These are phyloP conservation scores for Andrena fulva DNA, from an alignment of 2,888 invertebrate genomes.

Conservation along the genomic window DNA sequence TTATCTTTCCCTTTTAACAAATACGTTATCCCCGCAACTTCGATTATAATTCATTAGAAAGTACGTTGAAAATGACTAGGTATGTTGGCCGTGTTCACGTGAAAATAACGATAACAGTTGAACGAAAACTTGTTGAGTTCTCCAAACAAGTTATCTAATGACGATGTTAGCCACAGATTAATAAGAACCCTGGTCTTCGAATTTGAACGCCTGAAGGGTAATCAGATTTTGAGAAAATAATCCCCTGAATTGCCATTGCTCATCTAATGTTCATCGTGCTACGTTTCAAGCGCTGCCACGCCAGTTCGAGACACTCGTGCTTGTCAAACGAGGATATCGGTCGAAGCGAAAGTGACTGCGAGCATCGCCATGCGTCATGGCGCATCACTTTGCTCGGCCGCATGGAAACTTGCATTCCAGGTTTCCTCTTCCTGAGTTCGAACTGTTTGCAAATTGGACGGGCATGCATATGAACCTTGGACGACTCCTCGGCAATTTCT, in stretches of 20 bases:
- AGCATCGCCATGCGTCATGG: constrained; percentile 38
- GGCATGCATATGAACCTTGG: not conserved
- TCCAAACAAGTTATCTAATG: not conserved
- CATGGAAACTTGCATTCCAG: constrained; percentile 40
- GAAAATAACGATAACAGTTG: not conserved
- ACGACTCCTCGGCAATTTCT: constrained; percentile 1
- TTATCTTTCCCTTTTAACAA: constrained; percentile 14
- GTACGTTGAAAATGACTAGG: not conserved
- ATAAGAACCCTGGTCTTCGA: not conserved
- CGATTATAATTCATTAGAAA: constrained; percentile 2
- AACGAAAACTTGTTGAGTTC: not conserved
- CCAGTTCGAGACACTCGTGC: constrained; percentile 11
- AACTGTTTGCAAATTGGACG: constrained; percentile 28
- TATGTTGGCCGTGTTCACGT: no score
- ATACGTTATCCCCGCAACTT: not conserved
- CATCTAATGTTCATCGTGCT: not conserved
- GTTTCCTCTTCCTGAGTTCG: constrained; percentile 50
- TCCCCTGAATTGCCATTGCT: not conserved
- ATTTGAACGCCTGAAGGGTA: not conserved
- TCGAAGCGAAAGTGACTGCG: constrained; percentile 64
- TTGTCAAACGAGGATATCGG: constrained; percentile 45
- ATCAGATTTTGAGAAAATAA: not conserved
- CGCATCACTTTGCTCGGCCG: constrained; percentile 50
- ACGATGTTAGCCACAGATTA: not conserved
- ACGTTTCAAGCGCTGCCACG: not conserved